Evolutionary conservation across 1,140 invertebrate species (phyloP), one percentile per base, ranked within the genome.

Genomic region (Drosophila sproati): DNA sequence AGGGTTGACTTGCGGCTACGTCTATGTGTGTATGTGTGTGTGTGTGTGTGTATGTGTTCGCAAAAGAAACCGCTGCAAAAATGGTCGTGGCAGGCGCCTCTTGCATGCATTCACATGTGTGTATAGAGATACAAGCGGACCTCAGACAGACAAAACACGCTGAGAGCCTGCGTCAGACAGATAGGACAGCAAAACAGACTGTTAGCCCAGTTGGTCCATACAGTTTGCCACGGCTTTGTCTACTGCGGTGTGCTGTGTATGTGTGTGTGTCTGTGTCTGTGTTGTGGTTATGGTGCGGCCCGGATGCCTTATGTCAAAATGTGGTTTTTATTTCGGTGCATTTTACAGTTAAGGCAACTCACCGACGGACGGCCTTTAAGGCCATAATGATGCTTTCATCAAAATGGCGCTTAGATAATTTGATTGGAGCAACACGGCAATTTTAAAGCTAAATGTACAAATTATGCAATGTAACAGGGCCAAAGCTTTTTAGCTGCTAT

Each of bases 311-410:
- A 87, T 82, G 79, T 86, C 78, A 87, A 66, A 86, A 86, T 87
- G 82, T 69, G 82, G 82, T 86, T 87, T 86, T 86, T 78, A 87
- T 86, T 87, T 73, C 79, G 68, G 67, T 79, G 79, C 78, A 78
- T 51, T 68, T 56, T 45, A 7, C 37, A 45, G 45, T 68, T 52
- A 67, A 67, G n/a, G 54, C 7, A 29, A 50, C 51, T 20, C 47
- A 28, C 32, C 39, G 39, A 45, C 35, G 20, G 1, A 20, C 20
- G 56, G 41, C 48, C 68, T 87, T 87, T 87, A 87, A 47, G 72
- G 10, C n/a, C 57, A 41, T 51, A 37, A 52, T 56, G 34, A 62
- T 10, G 41, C 43, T 57, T 50, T 4, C 34, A 41, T 37, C 51
- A 67, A 67, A 67, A 29, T 57, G 7, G 2, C 10, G 31, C 31